phyloP scores from a whole-genome alignment of 1,140 invertebrate genomes.

The Homalodisca vitripennis region DNA sequence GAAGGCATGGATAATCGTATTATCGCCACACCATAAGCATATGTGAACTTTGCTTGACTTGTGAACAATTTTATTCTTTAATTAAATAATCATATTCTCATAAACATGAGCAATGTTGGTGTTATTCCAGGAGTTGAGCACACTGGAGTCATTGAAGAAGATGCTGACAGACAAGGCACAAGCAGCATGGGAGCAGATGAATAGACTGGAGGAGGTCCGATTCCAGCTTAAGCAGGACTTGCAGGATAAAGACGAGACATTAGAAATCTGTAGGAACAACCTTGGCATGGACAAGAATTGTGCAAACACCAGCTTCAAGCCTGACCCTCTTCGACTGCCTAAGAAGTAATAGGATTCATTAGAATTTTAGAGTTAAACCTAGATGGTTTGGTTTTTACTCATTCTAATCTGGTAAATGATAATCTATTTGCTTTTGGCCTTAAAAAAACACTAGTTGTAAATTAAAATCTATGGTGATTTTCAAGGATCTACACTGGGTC shows the following conservation, averaged over 20 bases:
- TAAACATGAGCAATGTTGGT: background rate
- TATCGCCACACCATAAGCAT: too few relatives aligned
- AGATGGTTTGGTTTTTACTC: too few relatives aligned
- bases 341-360: too few relatives aligned
- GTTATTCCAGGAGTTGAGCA: slow-evolving; percentile 67
- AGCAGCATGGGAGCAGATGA: slow-evolving; percentile 81
- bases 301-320: slow-evolving; percentile 76
- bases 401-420: too few relatives aligned
- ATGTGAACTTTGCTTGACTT: too few relatives aligned
- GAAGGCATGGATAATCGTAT: too few relatives aligned
- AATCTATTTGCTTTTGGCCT: too few relatives aligned
- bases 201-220: slow-evolving; percentile 73
- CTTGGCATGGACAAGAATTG: slow-evolving; percentile 70
- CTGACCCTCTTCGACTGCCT: slow-evolving; percentile 69
- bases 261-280: slow-evolving; percentile 76
- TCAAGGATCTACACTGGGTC: too few relatives aligned
- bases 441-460: too few relatives aligned
- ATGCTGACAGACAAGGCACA: slow-evolving; percentile 68
- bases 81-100: background rate
- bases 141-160: slow-evolving; percentile 72
- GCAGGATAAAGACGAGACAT: slow-evolving; percentile 73
- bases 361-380: too few relatives aligned
- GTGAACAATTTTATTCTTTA: background rate
- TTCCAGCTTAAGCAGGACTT: slow-evolving; percentile 74
- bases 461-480: too few relatives aligned